phyloP scores from a whole-genome alignment of 2,888 invertebrate genomes.

The Synergus japonicus region DNA sequence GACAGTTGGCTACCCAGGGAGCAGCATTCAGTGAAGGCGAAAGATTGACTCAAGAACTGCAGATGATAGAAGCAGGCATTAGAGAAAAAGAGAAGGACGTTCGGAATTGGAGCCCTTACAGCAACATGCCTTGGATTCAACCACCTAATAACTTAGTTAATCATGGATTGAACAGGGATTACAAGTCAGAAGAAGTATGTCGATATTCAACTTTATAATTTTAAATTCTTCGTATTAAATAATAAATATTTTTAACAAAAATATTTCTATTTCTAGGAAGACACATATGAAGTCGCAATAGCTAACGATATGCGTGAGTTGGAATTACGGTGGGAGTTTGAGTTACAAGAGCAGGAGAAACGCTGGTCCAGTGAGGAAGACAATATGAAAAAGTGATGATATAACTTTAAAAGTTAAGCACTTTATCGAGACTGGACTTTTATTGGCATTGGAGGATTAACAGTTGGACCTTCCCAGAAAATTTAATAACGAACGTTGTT shows the following conservation, averaged over 20 bases:
- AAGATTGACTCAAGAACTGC: constrained; percentile 80
- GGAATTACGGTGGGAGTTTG: constrained; percentile 83
- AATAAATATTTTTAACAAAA: not conserved
- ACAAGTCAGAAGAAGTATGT: constrained; percentile 57
- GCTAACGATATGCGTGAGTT: constrained; percentile 84
- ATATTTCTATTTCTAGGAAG: constrained; percentile 75
- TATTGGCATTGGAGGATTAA: not conserved
- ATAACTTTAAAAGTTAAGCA: not conserved
- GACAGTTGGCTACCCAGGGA: constrained; percentile 79
- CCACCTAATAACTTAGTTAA: constrained; percentile 67
- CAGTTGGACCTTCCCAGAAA: not conserved
- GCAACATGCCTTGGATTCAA: constrained; percentile 73
- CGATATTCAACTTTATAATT: not conserved
- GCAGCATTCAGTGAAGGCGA: constrained; percentile 80
- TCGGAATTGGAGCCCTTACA: constrained; percentile 76
- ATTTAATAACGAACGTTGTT: not conserved
- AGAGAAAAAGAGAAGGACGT: constrained; percentile 82
- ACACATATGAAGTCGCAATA: constrained; percentile 82
- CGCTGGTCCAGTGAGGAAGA: constrained; percentile 82
- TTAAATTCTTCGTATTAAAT: not conserved
- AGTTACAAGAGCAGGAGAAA: constrained; percentile 83
- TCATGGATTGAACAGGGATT: constrained; percentile 71
- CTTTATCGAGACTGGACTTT: constrained; percentile 26
- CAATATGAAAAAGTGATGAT: constrained; percentile 70
- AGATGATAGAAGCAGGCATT: constrained; percentile 82